Evolutionary conservation across 2,888 invertebrate species (phyloP), one percentile per base, ranked within the genome.

Genomic region (Hydraecia micacea): DNA sequence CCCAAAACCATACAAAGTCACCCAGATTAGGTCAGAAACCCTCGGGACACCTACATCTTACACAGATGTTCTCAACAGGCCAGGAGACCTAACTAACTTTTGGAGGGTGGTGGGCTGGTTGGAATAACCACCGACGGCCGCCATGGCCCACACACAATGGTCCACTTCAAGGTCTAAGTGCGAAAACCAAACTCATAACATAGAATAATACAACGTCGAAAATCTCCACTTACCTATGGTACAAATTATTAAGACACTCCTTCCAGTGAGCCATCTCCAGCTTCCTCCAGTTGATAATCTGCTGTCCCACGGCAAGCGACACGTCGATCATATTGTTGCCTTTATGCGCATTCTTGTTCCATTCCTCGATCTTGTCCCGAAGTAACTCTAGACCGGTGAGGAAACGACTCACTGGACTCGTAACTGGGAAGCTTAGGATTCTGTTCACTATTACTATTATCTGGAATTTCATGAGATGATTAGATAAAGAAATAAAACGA

Each of bases 331-430:
- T 95, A 84, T 98, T 98, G 80, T 99, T 99, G 11, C 98, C 98
- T 86, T 97, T 98, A 90, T 99, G 99, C 0, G 99, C 99, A 87
- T 98, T 98, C 89, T 98, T 98, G 93, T 99, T 99, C 99, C 99
- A 99, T 90, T 99, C 98, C 85, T 99, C 97, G 73, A 98, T 97
- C 90, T 98, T 98, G 82, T 98, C 98, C 2, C 99, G 96, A 2
- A 99, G 95, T 70, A 99, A 96, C 94, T 99, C 99, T 74, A 99
- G 97, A 0, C 99, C 99, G 0, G 98, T 98, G 2, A 99, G 97
- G 91, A 99, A 99, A 86, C 99, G 98, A 80, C 99, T 98, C 7
- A 99, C 96, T 0, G 99, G 98, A 84, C 98, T 98, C 0, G 98
- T 98, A 0, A 99, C 97, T 0, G 98, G 97, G 93, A 99, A 98